Evolutionary conservation across 2,888 invertebrate genomes (phyloP).

Genomic region (Xanthia togata): DNA sequence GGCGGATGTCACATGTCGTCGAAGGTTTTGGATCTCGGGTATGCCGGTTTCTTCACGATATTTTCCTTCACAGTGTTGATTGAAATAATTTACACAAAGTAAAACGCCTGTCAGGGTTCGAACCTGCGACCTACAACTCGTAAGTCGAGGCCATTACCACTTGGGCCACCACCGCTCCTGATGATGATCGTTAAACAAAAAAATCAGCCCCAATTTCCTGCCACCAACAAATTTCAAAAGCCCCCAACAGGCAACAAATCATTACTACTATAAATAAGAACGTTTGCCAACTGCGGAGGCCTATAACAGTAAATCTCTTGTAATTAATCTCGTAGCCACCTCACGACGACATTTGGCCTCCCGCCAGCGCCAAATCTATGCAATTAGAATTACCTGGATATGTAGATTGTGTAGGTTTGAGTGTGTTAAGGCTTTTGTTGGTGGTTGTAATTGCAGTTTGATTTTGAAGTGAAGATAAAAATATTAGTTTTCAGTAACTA

Average conservation of each 20-base stretch:
- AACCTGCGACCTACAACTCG: too few relatives aligned
- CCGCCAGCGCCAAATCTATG: slow-evolving; percentile 67
- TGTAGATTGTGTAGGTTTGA: slow-evolving; percentile 44
- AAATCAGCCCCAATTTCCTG: slow-evolving; percentile 7
- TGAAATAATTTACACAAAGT: too few relatives aligned
- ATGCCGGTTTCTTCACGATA: too few relatives aligned
- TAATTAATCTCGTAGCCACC: slow-evolving; percentile 69
- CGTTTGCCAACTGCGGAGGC: slow-evolving; percentile 63
- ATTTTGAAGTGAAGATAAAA: background rate
- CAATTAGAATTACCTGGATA: slow-evolving; percentile 75
- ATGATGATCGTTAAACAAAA: background rate
- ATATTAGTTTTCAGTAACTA: too few relatives aligned
- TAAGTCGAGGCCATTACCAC: too few relatives aligned
- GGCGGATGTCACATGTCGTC: too few relatives aligned
- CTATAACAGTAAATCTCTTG: slow-evolving; percentile 66
- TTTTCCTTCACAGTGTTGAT: too few relatives aligned
- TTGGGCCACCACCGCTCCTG: too few relatives aligned
- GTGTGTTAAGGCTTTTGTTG: slow-evolving; percentile 19
- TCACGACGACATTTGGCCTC: slow-evolving; percentile 64
- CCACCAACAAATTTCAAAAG: slow-evolving; percentile 5
- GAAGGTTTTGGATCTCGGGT: too few relatives aligned
- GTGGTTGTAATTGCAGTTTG: slow-evolving; percentile 7
- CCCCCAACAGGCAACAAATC: slow-evolving; percentile 61
- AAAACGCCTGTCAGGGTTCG: too few relatives aligned
- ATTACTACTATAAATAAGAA: slow-evolving; percentile 66